These are phyloP conservation scores for Drosophila guanche DNA, from an alignment of 1,140 invertebrate species.

Conservation along the genomic window DNA sequence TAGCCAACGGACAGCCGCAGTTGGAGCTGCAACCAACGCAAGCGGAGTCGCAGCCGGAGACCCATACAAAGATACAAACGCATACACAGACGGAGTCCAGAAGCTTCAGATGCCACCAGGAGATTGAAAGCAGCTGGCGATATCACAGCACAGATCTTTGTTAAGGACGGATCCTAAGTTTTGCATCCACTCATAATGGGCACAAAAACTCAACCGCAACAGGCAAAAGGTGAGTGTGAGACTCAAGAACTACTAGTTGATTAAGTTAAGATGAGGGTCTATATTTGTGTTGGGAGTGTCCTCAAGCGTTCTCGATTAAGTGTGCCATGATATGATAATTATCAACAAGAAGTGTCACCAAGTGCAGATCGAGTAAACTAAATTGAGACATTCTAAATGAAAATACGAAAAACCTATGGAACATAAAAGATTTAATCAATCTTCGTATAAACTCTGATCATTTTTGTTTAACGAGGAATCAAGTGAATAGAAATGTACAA, in stretches of 20 bases:
- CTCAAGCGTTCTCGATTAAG: no score
- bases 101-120: constrained; percentile 35
- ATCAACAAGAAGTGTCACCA: no score
- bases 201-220: constrained; percentile 76
- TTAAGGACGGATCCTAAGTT: constrained; percentile 30
- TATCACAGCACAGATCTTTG: constrained; percentile 22
- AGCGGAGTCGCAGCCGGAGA: constrained; percentile 30
- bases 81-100: constrained; percentile 22
- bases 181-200: constrained; percentile 58
- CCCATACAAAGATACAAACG: constrained; percentile 23
- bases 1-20: constrained; percentile 22
- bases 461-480: not conserved
- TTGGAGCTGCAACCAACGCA: constrained; percentile 16
- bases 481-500: not conserved
- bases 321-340: no score
- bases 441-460: not conserved
- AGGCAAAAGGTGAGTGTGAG: constrained; percentile 60
- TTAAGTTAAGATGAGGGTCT: not conserved
- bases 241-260: no score
- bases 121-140: constrained; percentile 18
- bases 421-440: not conserved
- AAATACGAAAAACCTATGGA: no score
- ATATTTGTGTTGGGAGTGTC: not conserved
- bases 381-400: no score
- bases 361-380: no score